Conservation (phyloP, 2,888 invertebrate genomes). For the Standfussiana lucernea region DNA sequence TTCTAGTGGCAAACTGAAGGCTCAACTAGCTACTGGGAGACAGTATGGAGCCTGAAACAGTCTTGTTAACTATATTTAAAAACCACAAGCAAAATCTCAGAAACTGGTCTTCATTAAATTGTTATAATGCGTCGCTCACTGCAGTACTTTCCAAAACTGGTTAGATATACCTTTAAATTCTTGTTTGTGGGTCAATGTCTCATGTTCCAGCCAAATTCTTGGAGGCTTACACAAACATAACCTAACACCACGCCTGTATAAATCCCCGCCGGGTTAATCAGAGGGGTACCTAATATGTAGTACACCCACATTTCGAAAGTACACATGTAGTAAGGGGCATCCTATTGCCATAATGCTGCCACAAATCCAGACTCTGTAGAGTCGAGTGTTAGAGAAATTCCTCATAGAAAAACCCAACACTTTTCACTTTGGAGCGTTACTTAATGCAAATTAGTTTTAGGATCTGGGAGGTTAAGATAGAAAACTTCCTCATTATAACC, state of each 20-base stretch:
- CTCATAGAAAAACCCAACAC: neutral
- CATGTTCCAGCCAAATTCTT: neutral
- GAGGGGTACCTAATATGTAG: neutral
- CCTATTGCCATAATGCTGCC: neutral
- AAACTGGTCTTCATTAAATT: neutral
- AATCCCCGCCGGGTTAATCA: neutral
- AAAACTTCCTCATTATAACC: neutral
- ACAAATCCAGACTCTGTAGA: neutral
- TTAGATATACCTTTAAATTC: neutral
- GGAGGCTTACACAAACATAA: neutral
- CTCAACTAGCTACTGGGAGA: neutral
- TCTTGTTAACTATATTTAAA: no score
- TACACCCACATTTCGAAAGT: neutral
- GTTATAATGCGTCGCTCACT: neutral
- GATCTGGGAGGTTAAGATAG: neutral
- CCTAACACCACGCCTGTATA: neutral
- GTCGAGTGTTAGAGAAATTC: neutral
- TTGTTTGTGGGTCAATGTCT: slow-evolving; percentile 4
- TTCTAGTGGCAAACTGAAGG: neutral
- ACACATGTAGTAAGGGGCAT: neutral
- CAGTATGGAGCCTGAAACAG: neutral
- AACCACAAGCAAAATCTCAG: neutral
- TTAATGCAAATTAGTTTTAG: neutral
- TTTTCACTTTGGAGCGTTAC: neutral
- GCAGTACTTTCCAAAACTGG: neutral